A percentile compares a stretch with the other conserved stretches of the same genome.
These are phyloP conservation scores for Axinella damicornis DNA, from an alignment of 37 sponge, comb jelly and placozoan genomes.

Conservation along the genomic window DNA sequence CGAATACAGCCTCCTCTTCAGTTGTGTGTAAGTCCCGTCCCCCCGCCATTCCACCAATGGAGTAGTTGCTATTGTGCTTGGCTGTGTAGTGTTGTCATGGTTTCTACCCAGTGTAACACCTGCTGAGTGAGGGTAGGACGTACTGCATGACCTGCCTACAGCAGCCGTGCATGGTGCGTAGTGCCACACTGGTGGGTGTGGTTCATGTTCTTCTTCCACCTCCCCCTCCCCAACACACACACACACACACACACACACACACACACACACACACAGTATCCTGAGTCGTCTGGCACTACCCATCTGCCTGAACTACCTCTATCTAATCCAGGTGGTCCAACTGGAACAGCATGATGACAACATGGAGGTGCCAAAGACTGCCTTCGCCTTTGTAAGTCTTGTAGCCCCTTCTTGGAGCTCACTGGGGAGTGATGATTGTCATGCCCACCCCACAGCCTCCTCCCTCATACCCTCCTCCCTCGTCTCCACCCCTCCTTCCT, in stretches of 20 bases:
- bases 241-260: neutral
- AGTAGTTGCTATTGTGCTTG: neutral
- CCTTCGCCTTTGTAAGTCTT: conserved; percentile 70
- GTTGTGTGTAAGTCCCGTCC: conserved; percentile 71
- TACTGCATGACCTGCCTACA: no score
- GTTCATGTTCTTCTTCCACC: neutral
- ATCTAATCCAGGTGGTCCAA: conserved; percentile 79
- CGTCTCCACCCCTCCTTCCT: neutral
- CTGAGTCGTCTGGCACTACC: conserved; percentile 94
- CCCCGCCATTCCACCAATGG: neutral
- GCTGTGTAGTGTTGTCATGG: no score
- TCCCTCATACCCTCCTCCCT: neutral
- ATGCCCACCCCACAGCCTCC: no score
- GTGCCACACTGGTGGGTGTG: no score
- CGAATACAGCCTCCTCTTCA: conserved; percentile 94
- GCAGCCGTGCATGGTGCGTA: no score
- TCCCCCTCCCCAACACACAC: neutral
- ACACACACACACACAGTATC: conserved; percentile 47
- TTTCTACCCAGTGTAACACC: no score
- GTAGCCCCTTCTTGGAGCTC: no score
- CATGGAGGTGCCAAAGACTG: conserved; percentile 46
- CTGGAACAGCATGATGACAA: conserved; percentile 45
- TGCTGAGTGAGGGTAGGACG: no score
- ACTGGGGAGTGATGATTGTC: neutral
- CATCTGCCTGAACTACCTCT: conserved; percentile 95